Evolutionary conservation across 2,797 vertebrate genomes (phyloP), one percentile per base, ranked within the genome.

Genomic region (Pipistrellus nathusii): DNA sequence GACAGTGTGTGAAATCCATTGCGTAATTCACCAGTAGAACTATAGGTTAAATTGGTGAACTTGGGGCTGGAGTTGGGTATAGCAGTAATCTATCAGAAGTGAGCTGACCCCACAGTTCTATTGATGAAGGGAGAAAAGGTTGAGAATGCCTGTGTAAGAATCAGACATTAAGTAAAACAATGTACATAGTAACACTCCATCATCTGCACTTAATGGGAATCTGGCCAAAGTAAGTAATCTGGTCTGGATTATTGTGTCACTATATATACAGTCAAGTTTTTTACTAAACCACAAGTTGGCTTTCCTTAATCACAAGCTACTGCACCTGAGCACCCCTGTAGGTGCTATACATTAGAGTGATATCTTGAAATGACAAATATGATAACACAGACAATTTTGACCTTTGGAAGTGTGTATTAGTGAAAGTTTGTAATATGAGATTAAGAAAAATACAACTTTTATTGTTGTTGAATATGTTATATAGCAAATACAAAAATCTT

Each of bases 1-100:
- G 55, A 48, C 62, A 9, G 38, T 77, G n/a, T 13, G 66, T 10
- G 64, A 92, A 95, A 92, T 53, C 32, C 69, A 69, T 3, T 75
- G 76, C 94, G 88, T 91, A 93, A 96, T 94, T 91, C 71, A 90
- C 78, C 7, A 17, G 21, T 32, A 55, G 86, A 81, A n/a, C 55
- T 66, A 57, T 51, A 64, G 53, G 59, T 51, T 93, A 81, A 57
- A 64, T 46, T 78, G 14, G 7, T 62, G 46, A 35, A 90, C 32
- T n/a, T 86, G 53, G 21, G 30, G 62, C 83, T 84, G 5, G 17
- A 66, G 51, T 35, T 64, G 75, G 13, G 86, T 2, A 20, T 20
- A 84, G 46, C 48, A n/a, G 4, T 30, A 25, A 91, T 27, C 86
- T 77, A 84, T 51, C 41, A 77, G 92, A 83, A 35, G 48, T 41